Conservation (phyloP, 2,113 vertebrate genomes). For the Kryptolebias marmoratus region DNA sequence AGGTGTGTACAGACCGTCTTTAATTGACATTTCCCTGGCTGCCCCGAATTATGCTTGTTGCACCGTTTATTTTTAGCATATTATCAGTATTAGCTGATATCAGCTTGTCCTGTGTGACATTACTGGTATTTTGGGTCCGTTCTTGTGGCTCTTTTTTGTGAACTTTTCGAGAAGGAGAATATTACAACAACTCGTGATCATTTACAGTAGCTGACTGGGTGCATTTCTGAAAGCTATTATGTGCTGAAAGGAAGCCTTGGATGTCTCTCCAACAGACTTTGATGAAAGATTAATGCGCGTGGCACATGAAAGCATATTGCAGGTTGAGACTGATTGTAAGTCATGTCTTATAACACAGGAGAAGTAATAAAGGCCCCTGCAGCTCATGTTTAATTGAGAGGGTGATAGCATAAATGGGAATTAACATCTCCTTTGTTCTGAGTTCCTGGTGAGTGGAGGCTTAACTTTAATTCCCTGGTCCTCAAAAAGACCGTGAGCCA, state of each 20-base stretch:
- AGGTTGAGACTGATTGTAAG: slow-evolving; percentile 1
- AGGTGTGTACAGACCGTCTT: slow-evolving; percentile 37
- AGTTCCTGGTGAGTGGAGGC: slow-evolving; percentile 37
- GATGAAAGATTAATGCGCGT: slow-evolving; percentile 34
- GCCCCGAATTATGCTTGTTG: slow-evolving; percentile 22
- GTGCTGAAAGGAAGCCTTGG: neutral
- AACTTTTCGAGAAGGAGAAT: neutral
- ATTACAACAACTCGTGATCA: neutral
- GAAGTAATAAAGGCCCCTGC: slow-evolving; percentile 3
- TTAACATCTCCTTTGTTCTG: slow-evolving; percentile 53
- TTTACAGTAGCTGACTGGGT: neutral
- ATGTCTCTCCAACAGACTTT: slow-evolving; percentile 8
- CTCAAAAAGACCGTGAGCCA: neutral
- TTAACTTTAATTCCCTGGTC: slow-evolving; percentile 28
- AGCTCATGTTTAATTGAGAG: slow-evolving; percentile 20
- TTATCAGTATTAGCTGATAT: neutral
- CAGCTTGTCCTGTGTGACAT: neutral
- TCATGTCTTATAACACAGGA: slow-evolving; percentile 10
- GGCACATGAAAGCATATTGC: slow-evolving; percentile 17
- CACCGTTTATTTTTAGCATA: neutral
- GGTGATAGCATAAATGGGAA: slow-evolving; percentile 36
- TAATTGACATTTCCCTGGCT: slow-evolving; percentile 32
- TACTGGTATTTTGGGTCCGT: neutral
- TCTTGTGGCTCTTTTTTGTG: neutral
- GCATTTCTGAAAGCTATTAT: slow-evolving; percentile 26